Evolutionary conservation across 2,888 invertebrate species (phyloP).

Genomic region (Aquatica leii): DNA sequence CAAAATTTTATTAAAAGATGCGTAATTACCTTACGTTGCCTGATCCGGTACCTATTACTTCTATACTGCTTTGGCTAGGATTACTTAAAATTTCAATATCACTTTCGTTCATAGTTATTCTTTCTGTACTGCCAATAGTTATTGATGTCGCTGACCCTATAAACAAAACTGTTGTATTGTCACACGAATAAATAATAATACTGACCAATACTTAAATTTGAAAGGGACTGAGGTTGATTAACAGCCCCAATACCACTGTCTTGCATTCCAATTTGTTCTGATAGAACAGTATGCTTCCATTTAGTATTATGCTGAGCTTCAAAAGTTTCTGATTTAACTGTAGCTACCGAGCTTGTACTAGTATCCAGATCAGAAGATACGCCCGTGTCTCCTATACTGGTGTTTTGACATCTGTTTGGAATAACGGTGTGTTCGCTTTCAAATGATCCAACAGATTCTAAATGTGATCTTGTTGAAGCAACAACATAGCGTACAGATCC

Average conservation of each 20-base stretch:
- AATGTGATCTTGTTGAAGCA: constrained; percentile 36
- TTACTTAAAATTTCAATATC: constrained; percentile 76
- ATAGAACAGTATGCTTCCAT: background rate
- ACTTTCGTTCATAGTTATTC: constrained; percentile 62
- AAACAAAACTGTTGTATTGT: background rate
- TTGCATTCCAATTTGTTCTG: constrained; percentile 41
- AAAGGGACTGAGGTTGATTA: constrained; percentile 39
- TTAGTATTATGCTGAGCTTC: constrained; percentile 6
- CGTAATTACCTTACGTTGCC: constrained; percentile 25
- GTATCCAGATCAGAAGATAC: constrained; percentile 42
- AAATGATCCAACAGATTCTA: constrained; percentile 41
- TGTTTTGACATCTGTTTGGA: constrained; percentile 25
- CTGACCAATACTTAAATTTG: constrained; percentile 46
- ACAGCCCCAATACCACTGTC: constrained; percentile 47
- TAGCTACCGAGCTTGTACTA: constrained; percentile 25
- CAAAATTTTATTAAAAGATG: background rate
- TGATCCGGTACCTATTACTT: constrained; percentile 62
- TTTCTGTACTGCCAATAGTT: constrained; percentile 19
- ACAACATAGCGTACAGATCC: constrained; percentile 57
- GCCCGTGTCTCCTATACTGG: constrained; percentile 29
- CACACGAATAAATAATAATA: background rate
- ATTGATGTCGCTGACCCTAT: constrained; percentile 45
- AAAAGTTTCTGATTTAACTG: constrained; percentile 14
- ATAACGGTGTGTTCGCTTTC: constrained; percentile 44
- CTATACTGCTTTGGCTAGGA: constrained; percentile 76